Conservation (phyloP, 1,140 invertebrate species). For the Holotrichia oblita region DNA sequence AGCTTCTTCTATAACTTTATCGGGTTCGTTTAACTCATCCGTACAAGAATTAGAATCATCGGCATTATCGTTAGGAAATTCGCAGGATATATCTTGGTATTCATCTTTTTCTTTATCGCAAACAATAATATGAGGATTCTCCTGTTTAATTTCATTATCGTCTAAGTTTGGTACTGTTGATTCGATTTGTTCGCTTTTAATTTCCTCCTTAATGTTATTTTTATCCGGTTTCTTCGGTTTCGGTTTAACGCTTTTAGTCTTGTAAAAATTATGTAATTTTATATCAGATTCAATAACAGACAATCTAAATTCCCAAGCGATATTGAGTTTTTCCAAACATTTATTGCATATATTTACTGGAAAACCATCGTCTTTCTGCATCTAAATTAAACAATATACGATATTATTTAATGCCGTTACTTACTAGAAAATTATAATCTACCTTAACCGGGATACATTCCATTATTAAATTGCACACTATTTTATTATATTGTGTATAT, state of each 20-base stretch:
- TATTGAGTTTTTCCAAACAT: neutral
- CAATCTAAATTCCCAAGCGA: neutral
- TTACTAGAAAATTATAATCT: neutral
- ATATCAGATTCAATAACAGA: neutral
- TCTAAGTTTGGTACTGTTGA: neutral
- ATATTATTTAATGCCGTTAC: neutral
- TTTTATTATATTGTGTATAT: neutral
- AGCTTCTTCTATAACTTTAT: neutral
- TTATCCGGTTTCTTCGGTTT: neutral
- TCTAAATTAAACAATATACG: neutral
- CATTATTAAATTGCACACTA: constrained; percentile 6
- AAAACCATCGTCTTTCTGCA: neutral
- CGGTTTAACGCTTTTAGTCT: neutral
- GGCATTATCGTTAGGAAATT: neutral
- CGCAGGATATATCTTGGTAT: neutral
- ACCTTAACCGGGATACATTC: constrained; percentile 10
- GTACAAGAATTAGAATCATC: neutral
- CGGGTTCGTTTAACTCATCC: neutral
- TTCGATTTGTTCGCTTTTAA: neutral
- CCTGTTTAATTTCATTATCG: neutral
- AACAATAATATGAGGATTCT: neutral
- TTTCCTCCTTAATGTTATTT: neutral
- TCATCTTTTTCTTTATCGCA: neutral
- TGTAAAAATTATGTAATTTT: neutral
- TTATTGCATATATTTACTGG: neutral